Evolutionary conservation across 1,140 invertebrate genomes (phyloP).

Genomic region (Saccostrea glomerata): DNA sequence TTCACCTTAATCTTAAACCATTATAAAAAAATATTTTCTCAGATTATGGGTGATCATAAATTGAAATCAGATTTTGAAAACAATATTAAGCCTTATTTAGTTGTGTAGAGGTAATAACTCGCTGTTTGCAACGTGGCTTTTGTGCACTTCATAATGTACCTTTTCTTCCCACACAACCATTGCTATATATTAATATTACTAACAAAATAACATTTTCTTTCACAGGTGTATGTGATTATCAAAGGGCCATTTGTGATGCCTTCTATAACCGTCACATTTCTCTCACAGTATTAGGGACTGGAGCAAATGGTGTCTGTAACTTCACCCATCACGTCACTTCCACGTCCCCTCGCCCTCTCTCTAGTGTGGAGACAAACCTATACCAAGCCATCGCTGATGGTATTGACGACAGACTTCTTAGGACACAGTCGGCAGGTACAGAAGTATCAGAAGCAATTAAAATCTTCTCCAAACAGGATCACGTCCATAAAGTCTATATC

Average conservation of each 20-base stretch:
- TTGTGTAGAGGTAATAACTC: too few species aligned
- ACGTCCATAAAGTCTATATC: constrained; percentile 61
- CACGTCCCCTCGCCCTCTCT: neutral
- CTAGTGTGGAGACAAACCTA: neutral
- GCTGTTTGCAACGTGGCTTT: too few species aligned
- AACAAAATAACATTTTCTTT: neutral
- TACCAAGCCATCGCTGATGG: constrained; percentile 6
- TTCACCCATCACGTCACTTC: neutral
- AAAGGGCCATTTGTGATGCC: neutral
- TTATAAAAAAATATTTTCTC: too few species aligned
- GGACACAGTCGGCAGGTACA: constrained; percentile 19
- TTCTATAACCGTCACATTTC: neutral
- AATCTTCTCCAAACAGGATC: constrained; percentile 68
- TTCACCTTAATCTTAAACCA: too few species aligned
- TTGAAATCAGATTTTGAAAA: too few species aligned
- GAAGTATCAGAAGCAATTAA: constrained; percentile 47
- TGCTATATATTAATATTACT: too few species aligned
- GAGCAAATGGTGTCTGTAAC: neutral
- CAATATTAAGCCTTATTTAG: too few species aligned
- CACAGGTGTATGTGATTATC: neutral
- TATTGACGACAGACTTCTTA: neutral
- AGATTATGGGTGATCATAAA: too few species aligned
- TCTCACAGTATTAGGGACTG: neutral
- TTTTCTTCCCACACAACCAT: too few species aligned
- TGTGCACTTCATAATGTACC: too few species aligned